phyloP scores from a whole-genome alignment of 2,797 vertebrate genomes.

The Gephyroberyx darwinii region DNA sequence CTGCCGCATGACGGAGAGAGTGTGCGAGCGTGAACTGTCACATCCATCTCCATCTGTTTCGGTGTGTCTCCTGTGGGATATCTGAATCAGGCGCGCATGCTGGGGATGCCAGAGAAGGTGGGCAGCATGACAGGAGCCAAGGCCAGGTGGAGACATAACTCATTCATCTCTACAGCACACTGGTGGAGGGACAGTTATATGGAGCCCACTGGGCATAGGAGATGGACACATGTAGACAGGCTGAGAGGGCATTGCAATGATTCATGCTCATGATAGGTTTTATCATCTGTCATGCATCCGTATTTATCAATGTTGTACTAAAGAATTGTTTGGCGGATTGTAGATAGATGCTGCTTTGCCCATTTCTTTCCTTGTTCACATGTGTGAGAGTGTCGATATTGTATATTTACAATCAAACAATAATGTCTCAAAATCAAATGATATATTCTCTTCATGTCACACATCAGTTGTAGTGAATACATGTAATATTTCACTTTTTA shows the following conservation, averaged over 20 bases:
- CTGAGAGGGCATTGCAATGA: background rate
- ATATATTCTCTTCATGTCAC: background rate
- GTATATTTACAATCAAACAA: too few species aligned
- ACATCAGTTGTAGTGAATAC: background rate
- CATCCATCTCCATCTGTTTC: constrained; percentile 51
- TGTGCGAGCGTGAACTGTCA: constrained; percentile 31
- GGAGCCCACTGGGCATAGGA: background rate
- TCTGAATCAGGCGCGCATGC: background rate
- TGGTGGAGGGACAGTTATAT: background rate
- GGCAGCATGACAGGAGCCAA: constrained; percentile 17
- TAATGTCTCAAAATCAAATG: too few species aligned
- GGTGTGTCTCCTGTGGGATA: constrained; percentile 32
- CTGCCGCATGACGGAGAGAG: constrained; percentile 27
- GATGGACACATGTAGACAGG: background rate
- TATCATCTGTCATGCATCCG: background rate
- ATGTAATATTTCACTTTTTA: background rate
- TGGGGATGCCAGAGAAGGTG: constrained; percentile 18
- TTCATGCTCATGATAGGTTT: background rate
- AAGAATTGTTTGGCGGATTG: background rate
- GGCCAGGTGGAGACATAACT: constrained; percentile 25
- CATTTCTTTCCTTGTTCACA: background rate
- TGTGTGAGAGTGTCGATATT: background rate
- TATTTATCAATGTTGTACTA: background rate
- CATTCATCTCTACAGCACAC: background rate
- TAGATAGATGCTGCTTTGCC: background rate